Evolutionary conservation across 2,797 vertebrate genomes (phyloP).

Genomic region (Chloroceryle amazona): DNA sequence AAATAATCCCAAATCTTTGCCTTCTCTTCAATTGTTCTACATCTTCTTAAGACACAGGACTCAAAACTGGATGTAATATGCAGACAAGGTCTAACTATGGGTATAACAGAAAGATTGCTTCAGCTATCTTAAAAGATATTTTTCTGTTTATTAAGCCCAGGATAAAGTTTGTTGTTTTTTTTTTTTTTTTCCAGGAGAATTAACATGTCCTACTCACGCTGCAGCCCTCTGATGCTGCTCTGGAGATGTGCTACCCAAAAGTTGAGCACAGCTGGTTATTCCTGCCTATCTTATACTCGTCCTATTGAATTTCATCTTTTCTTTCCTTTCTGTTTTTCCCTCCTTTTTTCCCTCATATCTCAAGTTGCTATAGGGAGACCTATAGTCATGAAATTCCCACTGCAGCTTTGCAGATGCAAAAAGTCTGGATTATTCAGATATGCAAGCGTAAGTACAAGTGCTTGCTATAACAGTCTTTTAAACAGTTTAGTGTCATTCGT

Average conservation of each 20-base stretch:
- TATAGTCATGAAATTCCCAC: neutral
- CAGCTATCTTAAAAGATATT: neutral
- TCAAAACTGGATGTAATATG: neutral
- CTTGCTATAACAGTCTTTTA: constrained; percentile 6
- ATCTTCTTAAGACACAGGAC: neutral
- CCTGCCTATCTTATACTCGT: neutral
- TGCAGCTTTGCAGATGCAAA: neutral
- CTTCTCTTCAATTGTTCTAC: neutral
- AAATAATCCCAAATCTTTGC: neutral
- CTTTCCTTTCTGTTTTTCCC: no score
- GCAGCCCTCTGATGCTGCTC: neutral
- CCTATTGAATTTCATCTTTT: neutral
- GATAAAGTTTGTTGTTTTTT: neutral
- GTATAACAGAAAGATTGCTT: neutral
- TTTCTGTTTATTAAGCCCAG: neutral
- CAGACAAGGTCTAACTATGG: neutral
- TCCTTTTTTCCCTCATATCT: neutral
- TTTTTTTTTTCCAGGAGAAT: neutral
- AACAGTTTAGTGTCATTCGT: neutral
- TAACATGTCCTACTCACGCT: neutral
- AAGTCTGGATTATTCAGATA: neutral
- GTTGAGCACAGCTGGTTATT: neutral
- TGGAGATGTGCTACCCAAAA: neutral
- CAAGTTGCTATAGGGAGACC: neutral
- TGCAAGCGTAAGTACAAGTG: neutral